Base-by-base conservation (phyloP, 1,140 invertebrate genomes). In the Triops longicaudatus region DNA sequence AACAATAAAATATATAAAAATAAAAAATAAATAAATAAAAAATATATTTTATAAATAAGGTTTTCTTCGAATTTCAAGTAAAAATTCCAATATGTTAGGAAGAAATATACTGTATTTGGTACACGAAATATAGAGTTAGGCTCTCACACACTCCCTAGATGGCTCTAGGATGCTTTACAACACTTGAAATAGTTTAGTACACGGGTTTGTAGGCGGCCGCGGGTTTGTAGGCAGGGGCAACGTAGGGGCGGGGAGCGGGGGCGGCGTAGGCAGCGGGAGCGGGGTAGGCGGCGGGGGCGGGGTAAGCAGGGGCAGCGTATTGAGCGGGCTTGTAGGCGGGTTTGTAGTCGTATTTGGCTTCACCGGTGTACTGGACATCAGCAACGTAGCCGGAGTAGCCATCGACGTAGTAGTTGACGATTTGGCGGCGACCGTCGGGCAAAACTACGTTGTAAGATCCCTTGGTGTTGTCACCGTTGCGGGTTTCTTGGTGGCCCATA, bases 361-460 rank as follows among this genome's bases (percentile, higher is more conserved):
- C 78, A 5, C 80, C 80, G 4, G 77, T 73, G 42, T 79, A 81
- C 26, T 73, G 75, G 71, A 81, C 80, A 63, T 81, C 78, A 17
- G 79, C 79, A 26, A 80, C 78, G 63, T 78, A 80, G 17, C 80
- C 80, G 14, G 75, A 75, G 26, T 78, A 73, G 37, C 72, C 76
- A 44, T 78, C 79, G 41, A 79, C 78, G 73, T 41, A 75, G 73
- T 81, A 81, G 26, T 63, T 73, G 28, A 78, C 78, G n/a, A 76
- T 31, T 73, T 82, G 81, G 14, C 78, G 71, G 22, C 81, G 80
- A 72, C 81, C 81, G 44, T 82, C 81, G 41, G 81, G 81, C 26
- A 82, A 78, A 22, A 76, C 75, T 14, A 82, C 81, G 72, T 79
- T 78, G 78, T 82, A 82, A 26, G 76, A 78, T 26, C 81, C 81